Evolutionary conservation across 1,140 invertebrate genomes (phyloP).

Genomic region (Nasonia longicornis): DNA sequence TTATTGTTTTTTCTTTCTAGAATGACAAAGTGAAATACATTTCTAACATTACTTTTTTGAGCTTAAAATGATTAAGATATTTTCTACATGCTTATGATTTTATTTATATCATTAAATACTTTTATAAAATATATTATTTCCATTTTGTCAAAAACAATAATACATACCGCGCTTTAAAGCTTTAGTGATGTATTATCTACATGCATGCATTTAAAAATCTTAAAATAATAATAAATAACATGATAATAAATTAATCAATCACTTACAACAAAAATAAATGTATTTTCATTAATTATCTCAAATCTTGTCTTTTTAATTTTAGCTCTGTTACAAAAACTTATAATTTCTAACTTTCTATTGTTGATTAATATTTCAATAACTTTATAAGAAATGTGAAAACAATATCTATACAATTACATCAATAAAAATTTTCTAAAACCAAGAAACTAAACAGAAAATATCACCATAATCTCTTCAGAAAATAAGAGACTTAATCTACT

Average conservation of each 20-base stretch:
- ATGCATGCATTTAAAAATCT: not conserved
- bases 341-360: not conserved
- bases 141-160: not conserved
- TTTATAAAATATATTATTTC: not conserved
- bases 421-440: not conserved
- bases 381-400: not conserved
- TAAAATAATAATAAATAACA: not conserved
- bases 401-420: not conserved
- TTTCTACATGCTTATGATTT: not conserved
- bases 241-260: not conserved
- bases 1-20: not conserved
- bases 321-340: not conserved
- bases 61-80: not conserved
- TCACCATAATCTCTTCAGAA: slow-evolving; percentile 26
- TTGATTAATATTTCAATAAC: not conserved
- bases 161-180: not conserved
- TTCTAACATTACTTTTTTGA: not conserved
- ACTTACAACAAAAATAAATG: too few relatives aligned
- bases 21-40: not conserved
- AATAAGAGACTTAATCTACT: not conserved
- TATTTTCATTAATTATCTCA: too few relatives aligned
- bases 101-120: not conserved
- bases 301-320: too few relatives aligned
- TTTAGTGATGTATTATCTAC: not conserved
- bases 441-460: not conserved